These are phyloP conservation scores for Syngnathus rostellatus DNA, from an alignment of 2,797 vertebrate genomes.

Conservation along the genomic window DNA sequence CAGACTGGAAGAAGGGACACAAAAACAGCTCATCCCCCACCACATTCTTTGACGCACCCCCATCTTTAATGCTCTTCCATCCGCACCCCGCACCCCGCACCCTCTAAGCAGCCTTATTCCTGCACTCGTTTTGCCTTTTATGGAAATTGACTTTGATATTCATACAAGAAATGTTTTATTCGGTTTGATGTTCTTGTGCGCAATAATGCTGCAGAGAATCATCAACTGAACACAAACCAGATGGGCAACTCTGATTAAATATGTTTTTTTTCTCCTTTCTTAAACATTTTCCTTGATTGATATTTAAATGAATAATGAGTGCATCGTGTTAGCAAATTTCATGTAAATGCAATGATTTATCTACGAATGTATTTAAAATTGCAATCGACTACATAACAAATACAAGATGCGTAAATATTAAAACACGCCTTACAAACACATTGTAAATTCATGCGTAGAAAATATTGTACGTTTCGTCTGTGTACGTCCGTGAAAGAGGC, in stretches of 20 bases:
- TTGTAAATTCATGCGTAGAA: too few relatives aligned
- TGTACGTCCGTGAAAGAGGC: too few relatives aligned
- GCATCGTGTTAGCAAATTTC: background rate
- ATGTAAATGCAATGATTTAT: background rate
- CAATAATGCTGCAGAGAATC: constrained; percentile 14
- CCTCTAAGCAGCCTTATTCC: background rate
- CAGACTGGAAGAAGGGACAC: constrained; percentile 26
- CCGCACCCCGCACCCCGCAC: background rate
- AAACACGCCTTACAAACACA: too few relatives aligned
- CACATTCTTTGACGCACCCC: constrained; percentile 7
- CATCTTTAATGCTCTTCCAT: constrained; percentile 5
- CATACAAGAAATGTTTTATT: constrained; percentile 3
- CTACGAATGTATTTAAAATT: too few relatives aligned
- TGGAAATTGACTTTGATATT: background rate
- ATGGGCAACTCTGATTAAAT: constrained; percentile 22
- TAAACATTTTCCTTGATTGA: background rate
- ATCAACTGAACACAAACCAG: constrained; percentile 24
- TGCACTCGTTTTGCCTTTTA: background rate
- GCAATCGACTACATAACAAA: too few relatives aligned
- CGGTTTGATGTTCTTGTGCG: constrained; percentile 7
- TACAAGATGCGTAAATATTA: too few relatives aligned
- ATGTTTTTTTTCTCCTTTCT: background rate
- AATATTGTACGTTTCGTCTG: too few relatives aligned
- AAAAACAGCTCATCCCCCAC: constrained; percentile 19
- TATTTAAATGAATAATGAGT: background rate